Evolutionary conservation across 1,140 invertebrate species (phyloP), one percentile per base, ranked within the genome.

Genomic region (Orius laevigatus): DNA sequence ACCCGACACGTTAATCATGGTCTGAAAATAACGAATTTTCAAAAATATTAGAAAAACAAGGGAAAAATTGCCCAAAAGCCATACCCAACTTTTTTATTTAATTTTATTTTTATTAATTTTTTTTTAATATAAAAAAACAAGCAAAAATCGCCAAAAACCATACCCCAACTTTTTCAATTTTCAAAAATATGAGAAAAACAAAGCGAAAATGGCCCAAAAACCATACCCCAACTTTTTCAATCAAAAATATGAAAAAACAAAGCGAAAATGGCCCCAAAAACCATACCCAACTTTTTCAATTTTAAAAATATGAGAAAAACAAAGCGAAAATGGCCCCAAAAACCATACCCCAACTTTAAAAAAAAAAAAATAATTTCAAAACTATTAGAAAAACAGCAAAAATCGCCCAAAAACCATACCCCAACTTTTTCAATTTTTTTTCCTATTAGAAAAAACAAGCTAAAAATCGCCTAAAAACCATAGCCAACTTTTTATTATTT

Each of bases 1-100:
- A 39, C 93, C 92, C 31, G 81, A 79, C 46, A 93, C 69, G 73
- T 94, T 92, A 59, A 94, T 81, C 54, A 54, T 60, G 39, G 50
- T 46, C 48, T 43, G 44, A 34, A 50, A 49, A n/a, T n/a, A n/a
- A n/a, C n/a, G n/a, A n/a, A n/a, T 43, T 15, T 20, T 19, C 18
- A 15, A 43, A 14, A 40, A 40, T n/a, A n/a, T 6, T n/a, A 8
- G 33, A 34, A n/a, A 8, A n/a, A 8, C 8, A 34, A 8, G 33
- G n/a, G 6, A 34, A 34, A 8, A 8, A 34, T 34, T 34, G 33
- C n/a, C n/a, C 33, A 8, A n/a, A 8, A 34, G 33, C 33, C n/a
- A 34, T n/a, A n/a, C 8, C 8, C 8, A 34, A 34, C n/a, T 8
- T 34, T 34, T 34, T 6, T 34, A 8, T 6, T 8, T 6, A n/a